A percentile compares a stretch with the other conserved stretches of the same genome.
These are phyloP conservation scores for Helicolenus hilgendorfi DNA, from an alignment of 2,797 vertebrate genomes.

Conservation along the genomic window DNA sequence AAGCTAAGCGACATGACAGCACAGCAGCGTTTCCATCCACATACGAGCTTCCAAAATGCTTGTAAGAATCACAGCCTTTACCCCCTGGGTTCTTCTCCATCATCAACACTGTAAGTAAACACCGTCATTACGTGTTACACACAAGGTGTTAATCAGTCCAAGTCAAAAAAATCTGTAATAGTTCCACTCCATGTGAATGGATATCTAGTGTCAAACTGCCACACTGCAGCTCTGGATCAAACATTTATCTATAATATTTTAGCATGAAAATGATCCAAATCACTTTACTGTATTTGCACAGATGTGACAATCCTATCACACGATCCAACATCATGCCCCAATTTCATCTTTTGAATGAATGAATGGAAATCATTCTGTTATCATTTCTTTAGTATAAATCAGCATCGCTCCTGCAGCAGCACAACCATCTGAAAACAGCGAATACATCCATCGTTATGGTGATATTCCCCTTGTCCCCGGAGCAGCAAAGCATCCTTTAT, in stretches of 20 bases:
- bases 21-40: conserved; percentile 37
- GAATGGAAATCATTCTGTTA: conserved; percentile 4
- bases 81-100: conserved; percentile 6
- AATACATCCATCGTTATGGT: conserved; percentile 33
- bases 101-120: conserved; percentile 22
- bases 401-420: conserved; percentile 22
- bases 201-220: background rate
- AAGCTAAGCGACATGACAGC: conserved; percentile 29
- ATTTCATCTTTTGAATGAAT: background rate
- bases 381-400: background rate
- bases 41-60: conserved; percentile 9
- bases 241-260: background rate
- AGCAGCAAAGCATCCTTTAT: conserved; percentile 80
- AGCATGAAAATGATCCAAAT: conserved; percentile 2
- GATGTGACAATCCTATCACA: background rate
- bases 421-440: conserved; percentile 17
- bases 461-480: conserved; percentile 54
- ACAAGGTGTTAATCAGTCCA: background rate
- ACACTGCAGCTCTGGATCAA: conserved; percentile 1
- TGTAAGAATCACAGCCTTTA: background rate
- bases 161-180: background rate
- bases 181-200: background rate
- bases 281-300: conserved; percentile 1
- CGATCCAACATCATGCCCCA: background rate
- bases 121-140: conserved; percentile 2